Conservation (phyloP, 1,140 invertebrate genomes). For the Dufourea novaeangliae region DNA sequence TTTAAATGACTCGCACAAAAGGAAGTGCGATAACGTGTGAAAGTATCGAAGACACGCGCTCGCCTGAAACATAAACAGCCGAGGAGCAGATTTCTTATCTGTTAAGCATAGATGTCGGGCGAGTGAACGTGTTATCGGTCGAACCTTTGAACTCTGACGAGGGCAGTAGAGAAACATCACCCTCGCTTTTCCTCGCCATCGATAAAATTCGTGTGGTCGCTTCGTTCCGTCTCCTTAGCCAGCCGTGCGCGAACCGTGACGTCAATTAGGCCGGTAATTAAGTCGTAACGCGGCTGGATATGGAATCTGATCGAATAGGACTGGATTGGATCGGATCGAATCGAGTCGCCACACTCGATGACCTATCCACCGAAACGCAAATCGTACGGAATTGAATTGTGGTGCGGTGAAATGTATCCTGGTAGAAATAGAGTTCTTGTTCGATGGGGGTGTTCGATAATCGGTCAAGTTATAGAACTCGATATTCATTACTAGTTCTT, state of each 20-base stretch:
- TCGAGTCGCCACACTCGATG: conserved; percentile 21
- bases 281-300: conserved; percentile 25
- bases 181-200: conserved; percentile 15
- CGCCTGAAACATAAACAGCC: conserved; percentile 50
- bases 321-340: no score
- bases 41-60: conserved; percentile 37
- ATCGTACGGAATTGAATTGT: neutral
- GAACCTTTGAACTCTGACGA: conserved; percentile 65
- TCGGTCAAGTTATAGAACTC: neutral
- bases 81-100: conserved; percentile 47
- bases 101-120: conserved; percentile 38
- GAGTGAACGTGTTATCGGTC: conserved; percentile 50
- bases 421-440: no score
- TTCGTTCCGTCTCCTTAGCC: conserved; percentile 45
- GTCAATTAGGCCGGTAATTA: conserved; percentile 50
- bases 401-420: neutral
- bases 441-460: no score
- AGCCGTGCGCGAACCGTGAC: conserved; percentile 43
- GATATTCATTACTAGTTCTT: neutral
- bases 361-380: neutral
- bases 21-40: conserved; percentile 44
- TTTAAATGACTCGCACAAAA: neutral
- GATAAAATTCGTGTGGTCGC: conserved; percentile 31
- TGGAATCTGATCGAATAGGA: neutral
- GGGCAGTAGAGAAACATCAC: conserved; percentile 51